A percentile compares a stretch with the other conserved stretches of the same genome.
Evolutionary conservation across 2,888 invertebrate species (phyloP).

Genomic region (Shargacucullia verbasci): DNA sequence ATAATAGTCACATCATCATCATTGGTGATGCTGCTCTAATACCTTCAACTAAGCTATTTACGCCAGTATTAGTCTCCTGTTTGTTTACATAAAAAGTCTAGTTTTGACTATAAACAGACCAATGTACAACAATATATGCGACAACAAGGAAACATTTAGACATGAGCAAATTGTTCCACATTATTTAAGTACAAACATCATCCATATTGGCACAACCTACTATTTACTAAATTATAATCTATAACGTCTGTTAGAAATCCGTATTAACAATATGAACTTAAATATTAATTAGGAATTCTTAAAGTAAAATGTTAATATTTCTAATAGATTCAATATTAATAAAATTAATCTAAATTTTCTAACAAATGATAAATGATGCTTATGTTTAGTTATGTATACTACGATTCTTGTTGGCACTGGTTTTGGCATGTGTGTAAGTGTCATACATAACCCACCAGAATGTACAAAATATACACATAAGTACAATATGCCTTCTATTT

Average conservation of each 20-base stretch:
- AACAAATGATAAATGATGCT: slow-evolving; percentile 50
- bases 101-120: background rate
- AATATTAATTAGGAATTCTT: slow-evolving; percentile 55
- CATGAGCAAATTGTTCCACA: slow-evolving; percentile 12
- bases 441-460: slow-evolving; percentile 1
- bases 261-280: slow-evolving; percentile 57
- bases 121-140: slow-evolving; percentile 6
- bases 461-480: background rate
- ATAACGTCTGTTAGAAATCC: slow-evolving; percentile 55
- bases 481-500: background rate
- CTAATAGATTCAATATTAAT: slow-evolving; percentile 49
- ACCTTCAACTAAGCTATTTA: too few relatives aligned
- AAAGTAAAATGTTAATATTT: slow-evolving; percentile 52
- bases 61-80: too few relatives aligned
- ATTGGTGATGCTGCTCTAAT: too few relatives aligned
- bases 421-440: slow-evolving; percentile 41
- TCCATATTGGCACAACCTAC: slow-evolving; percentile 52
- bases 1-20: too few relatives aligned
- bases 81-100: too few relatives aligned
- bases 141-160: background rate
- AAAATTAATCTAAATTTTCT: slow-evolving; percentile 51
- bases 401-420: slow-evolving; percentile 53
- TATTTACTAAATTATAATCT: slow-evolving; percentile 54
- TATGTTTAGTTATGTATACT: slow-evolving; percentile 32
- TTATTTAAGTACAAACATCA: slow-evolving; percentile 46